Evolutionary conservation across 1,140 invertebrate genomes (phyloP), one percentile per base, ranked within the genome.

Genomic region (Drosophila lini): DNA sequence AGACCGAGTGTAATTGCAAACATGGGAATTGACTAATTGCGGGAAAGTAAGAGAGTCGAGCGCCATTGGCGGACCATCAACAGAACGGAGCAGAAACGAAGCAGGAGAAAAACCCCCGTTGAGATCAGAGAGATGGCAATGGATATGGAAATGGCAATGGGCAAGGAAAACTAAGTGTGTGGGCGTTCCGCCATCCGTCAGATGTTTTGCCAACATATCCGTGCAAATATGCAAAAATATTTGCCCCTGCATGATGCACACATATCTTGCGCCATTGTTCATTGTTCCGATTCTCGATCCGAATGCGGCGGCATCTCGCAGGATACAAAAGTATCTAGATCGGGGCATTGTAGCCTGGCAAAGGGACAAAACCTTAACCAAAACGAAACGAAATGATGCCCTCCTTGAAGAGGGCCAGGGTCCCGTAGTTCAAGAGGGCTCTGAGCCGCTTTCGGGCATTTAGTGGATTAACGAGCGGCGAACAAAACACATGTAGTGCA

Each of bases 391-490:
- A 34, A 52, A 13, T 9, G 31, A 52, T 36, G 16, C 53, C 52
- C 69, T 74, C 70, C 74, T 74, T 63, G 55, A 22, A 52, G 58
- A 16, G 36, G 16, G 32, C 41, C 22, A 41, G 59, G 32, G 22
- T 44, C 47, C 50, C 44, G 19, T 11, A 25, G 36, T 32, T 28
- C 55, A 48, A 34, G 55, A 57, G 44, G 59, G 25, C 40, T 40
- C 77, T 90, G 80, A 91, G 78, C 82, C 78, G 88, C 81, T 91
- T 91, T 91, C 73, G 62, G 61, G 88, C 78, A 91, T 91, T 71
- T 91, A 84, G 75, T 91, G 83, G 88, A 91, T 89, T 89, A 89
- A 57, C 62, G 53, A 80, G 58, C 74, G 67, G 68, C 83, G 59
- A 82, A 89, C 76, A 78, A 78, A 78, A 69, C 57, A 22, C 74